Conservation (phyloP, 2,797 vertebrate species). For the Knipowitschia caucasica region DNA sequence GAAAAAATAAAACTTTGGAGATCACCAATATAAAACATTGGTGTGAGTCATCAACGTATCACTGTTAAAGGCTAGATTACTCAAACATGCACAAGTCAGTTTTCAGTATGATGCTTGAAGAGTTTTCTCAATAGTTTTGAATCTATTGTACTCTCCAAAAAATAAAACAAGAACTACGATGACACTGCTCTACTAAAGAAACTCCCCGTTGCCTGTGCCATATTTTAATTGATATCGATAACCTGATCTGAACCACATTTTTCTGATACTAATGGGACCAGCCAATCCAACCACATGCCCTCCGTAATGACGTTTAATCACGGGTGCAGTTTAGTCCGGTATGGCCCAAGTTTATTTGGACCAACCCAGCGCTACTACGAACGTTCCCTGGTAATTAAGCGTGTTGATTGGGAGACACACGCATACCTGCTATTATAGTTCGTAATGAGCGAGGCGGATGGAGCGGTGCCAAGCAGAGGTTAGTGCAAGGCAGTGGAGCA, state of each 20-base stretch:
- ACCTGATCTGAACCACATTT: constrained; percentile 39
- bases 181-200: constrained; percentile 28
- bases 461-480: constrained; percentile 67
- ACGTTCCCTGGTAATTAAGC: constrained; percentile 76
- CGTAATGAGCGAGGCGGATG: constrained; percentile 77
- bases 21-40: no score
- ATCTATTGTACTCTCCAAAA: no score
- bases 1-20: no score
- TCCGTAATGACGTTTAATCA: constrained; percentile 70
- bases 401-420: constrained; percentile 73
- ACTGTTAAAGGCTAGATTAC: no score
- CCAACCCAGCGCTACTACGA: constrained; percentile 62
- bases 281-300: constrained; percentile 53
- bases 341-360: constrained; percentile 71
- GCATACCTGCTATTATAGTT: constrained; percentile 79
- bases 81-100: no score
- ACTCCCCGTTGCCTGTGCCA: constrained; percentile 18
- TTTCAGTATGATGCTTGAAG: no score
- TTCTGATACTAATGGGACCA: constrained; percentile 60
- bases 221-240: constrained; percentile 45
- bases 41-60: no score
- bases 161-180: no score
- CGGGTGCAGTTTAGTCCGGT: constrained; percentile 74
- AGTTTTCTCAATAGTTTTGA: no score
- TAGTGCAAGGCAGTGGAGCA: constrained; percentile 71